phyloP scores from a whole-genome alignment of 2,113 vertebrate genomes.

The Sinocyclocheilus anshuiensis region DNA sequence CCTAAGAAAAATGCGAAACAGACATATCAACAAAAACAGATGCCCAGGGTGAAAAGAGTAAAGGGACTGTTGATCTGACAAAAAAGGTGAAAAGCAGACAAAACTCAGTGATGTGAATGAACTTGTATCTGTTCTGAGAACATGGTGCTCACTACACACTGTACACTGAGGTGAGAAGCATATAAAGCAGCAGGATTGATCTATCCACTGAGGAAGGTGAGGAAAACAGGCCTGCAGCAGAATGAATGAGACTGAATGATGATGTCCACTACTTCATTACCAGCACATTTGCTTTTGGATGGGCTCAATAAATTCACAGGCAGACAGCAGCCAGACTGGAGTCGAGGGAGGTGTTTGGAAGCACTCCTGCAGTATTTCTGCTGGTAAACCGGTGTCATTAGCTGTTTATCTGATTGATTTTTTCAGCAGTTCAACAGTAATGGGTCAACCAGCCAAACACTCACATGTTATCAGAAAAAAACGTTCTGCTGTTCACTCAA shows the following conservation, averaged over 20 bases:
- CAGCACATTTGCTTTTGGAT: slow-evolving; percentile 22
- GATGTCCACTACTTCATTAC: slow-evolving; percentile 22
- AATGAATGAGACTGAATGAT: slow-evolving; percentile 31
- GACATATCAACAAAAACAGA: neutral
- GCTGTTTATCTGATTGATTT: neutral
- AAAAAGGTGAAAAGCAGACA: neutral
- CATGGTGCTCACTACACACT: neutral
- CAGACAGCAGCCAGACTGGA: neutral
- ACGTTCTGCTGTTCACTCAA: too few relatives aligned
- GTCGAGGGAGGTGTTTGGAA: neutral
- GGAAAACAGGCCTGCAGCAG: slow-evolving; percentile 22
- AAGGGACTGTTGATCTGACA: neutral
- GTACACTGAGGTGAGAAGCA: slow-evolving; percentile 14
- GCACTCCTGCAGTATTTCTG: neutral
- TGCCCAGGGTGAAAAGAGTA: neutral
- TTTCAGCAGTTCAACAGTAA: neutral
- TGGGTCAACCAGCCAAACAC: neutral
- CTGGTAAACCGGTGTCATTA: neutral
- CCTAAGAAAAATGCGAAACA: neutral
- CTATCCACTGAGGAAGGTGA: neutral
- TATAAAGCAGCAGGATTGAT: slow-evolving; percentile 26
- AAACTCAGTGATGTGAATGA: neutral
- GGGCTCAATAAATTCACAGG: slow-evolving; percentile 16
- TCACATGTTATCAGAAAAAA: too few relatives aligned
- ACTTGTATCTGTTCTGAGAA: neutral